Conservation (phyloP, 2,113 vertebrate genomes). For the Turdus rufiventris region DNA sequence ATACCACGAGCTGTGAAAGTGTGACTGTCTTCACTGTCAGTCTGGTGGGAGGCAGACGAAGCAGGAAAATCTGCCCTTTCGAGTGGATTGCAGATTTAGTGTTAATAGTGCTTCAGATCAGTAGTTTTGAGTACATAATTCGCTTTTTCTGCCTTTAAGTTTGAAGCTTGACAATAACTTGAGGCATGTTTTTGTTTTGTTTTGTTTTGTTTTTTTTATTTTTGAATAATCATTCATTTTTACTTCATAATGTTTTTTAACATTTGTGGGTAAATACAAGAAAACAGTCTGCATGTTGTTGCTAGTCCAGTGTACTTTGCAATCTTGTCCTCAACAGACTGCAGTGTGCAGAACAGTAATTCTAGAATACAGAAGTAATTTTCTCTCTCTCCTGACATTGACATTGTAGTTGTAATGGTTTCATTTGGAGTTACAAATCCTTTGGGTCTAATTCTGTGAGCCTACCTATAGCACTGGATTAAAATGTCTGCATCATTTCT, state of each 20-base stretch:
- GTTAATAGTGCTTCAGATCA: constrained; percentile 68
- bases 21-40: constrained; percentile 48
- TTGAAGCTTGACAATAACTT: constrained; percentile 73
- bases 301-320: constrained; percentile 74
- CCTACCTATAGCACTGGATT: constrained; percentile 85
- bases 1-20: constrained; percentile 41
- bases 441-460: constrained; percentile 85
- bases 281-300: constrained; percentile 74
- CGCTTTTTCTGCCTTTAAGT: constrained; percentile 67
- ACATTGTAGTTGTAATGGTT: constrained; percentile 86
- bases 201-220: background rate
- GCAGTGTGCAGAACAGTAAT: constrained; percentile 69
- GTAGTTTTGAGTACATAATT: constrained; percentile 66
- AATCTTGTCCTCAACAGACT: constrained; percentile 69
- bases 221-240: constrained; percentile 54
- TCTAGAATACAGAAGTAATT: constrained; percentile 76
- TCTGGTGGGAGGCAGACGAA: constrained; percentile 49
- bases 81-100: constrained; percentile 60
- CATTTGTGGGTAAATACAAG: constrained; percentile 73
- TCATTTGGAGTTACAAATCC: constrained; percentile 78
- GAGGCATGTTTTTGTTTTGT: constrained; percentile 44
- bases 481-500: constrained; percentile 84
- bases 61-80: constrained; percentile 13
- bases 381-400: constrained; percentile 79
- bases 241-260: constrained; percentile 70